These are phyloP conservation scores for Trissonchulus latispiculum DNA, from an alignment of 2,888 invertebrate species.

Conservation along the genomic window DNA sequence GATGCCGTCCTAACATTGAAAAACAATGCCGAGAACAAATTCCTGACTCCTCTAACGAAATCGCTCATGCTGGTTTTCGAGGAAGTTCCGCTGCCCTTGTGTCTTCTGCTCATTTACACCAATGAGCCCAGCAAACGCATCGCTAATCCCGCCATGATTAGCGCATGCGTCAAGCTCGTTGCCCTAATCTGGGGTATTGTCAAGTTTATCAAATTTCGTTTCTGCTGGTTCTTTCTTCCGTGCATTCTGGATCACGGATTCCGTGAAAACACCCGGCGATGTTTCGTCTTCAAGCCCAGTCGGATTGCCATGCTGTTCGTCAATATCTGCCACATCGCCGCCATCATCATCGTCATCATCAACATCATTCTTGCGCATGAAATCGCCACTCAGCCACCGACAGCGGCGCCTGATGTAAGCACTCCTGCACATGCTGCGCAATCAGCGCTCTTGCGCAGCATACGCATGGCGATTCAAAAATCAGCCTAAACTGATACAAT, in stretches of 20 bases:
- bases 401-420: not conserved
- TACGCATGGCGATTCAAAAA: no score
- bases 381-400: not conserved
- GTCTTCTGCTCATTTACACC: conserved; percentile 35
- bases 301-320: conserved; percentile 40
- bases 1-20: conserved; percentile 42
- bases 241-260: conserved; percentile 19
- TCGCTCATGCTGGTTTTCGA: conserved; percentile 39
- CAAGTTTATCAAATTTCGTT: conserved; percentile 41
- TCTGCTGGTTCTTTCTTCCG: conserved; percentile 38
- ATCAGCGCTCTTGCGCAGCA: no score
- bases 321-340: conserved; percentile 38
- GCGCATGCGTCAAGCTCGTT: conserved; percentile 38
- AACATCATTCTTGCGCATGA: conserved; percentile 27
- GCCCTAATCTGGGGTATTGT: conserved; percentile 42
- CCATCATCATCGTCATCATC: conserved; percentile 31
- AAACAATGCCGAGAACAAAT: conserved; percentile 40
- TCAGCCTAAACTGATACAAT: no score
- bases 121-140: conserved; percentile 38
- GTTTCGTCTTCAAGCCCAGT: conserved; percentile 38
- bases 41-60: conserved; percentile 41
- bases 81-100: conserved; percentile 40
- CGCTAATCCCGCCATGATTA: conserved; percentile 37
- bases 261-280: conserved; percentile 39
- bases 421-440: no score